These are phyloP conservation scores for Lophotis ruficrista DNA, from an alignment of 2,113 vertebrate species.

Conservation along the genomic window DNA sequence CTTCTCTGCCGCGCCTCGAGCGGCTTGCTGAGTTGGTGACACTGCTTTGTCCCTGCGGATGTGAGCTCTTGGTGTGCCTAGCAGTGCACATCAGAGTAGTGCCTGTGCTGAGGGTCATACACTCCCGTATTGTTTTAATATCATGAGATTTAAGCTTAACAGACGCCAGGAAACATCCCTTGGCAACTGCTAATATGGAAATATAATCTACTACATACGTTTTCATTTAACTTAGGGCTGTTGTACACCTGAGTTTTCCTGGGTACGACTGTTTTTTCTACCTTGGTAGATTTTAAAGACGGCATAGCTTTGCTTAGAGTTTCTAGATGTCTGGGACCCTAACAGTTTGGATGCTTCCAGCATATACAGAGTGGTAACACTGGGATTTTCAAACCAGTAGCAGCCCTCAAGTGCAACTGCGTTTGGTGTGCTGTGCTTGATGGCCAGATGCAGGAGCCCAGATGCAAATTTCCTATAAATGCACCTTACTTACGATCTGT, in stretches of 20 bases:
- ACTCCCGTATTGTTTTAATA: neutral
- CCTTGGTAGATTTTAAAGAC: neutral
- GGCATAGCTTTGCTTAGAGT: neutral
- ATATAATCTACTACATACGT: neutral
- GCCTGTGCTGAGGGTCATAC: neutral
- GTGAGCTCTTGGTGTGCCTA: neutral
- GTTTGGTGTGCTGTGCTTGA: neutral
- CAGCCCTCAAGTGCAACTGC: neutral
- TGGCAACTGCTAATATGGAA: neutral
- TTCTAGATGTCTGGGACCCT: neutral
- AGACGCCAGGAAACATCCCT: neutral
- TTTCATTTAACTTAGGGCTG: neutral
- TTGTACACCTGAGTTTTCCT: neutral
- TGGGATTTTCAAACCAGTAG: neutral
- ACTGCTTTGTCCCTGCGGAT: neutral
- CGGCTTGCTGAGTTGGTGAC: neutral
- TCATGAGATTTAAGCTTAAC: neutral
- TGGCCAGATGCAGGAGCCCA: neutral
- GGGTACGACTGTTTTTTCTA: neutral
- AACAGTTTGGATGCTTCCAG: neutral
- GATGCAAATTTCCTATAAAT: neutral
- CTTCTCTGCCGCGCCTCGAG: neutral
- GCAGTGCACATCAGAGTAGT: neutral
- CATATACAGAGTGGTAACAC: rapidly evolving
- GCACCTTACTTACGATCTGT: neutral